Evolutionary conservation across 2,113 vertebrate genomes (phyloP).

Genomic region (Coryphaenoides rupestris): DNA sequence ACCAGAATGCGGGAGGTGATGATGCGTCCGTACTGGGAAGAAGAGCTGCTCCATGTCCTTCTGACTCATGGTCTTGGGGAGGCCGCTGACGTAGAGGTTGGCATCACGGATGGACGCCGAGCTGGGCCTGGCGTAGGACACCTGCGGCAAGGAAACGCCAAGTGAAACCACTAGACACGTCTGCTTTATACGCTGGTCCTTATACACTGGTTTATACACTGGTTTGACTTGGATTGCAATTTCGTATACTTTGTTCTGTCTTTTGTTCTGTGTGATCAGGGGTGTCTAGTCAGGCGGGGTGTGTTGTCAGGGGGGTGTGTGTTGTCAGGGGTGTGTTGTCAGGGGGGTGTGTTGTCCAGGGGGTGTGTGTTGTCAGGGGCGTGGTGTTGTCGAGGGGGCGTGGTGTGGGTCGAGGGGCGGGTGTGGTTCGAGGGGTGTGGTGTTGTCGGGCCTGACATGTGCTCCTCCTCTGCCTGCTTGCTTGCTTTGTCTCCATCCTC

Average conservation of each 20-base stretch:
- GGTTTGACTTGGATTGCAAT: no score
- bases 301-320: no score
- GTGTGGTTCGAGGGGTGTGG: conserved; percentile 55
- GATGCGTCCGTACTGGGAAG: conserved; percentile 93
- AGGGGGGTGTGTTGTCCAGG: no score
- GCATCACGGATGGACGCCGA: conserved; percentile 93
- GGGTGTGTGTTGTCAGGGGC: no score
- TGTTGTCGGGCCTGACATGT: conserved; percentile 72
- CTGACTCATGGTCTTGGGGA: conserved; percentile 95
- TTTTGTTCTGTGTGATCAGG: no score
- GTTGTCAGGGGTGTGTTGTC: no score
- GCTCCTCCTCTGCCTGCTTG: conserved; percentile 58
- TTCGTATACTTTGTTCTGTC: no score
- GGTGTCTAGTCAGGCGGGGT: no score
- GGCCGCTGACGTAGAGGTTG: conserved; percentile 93
- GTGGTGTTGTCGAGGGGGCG: conserved; percentile 43
- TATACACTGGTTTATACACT: no score
- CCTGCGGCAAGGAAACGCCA: conserved; percentile 59
- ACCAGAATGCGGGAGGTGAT: conserved; percentile 95
- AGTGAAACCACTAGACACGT: no score
- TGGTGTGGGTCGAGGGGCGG: conserved; percentile 46
- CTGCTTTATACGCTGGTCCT: no score
- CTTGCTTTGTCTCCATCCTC: conserved; percentile 70
- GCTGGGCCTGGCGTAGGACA: conserved; percentile 91
- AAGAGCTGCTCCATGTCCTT: conserved; percentile 96